Conservation (phyloP, 1,140 invertebrate species). For the Varroa destructor region DNA sequence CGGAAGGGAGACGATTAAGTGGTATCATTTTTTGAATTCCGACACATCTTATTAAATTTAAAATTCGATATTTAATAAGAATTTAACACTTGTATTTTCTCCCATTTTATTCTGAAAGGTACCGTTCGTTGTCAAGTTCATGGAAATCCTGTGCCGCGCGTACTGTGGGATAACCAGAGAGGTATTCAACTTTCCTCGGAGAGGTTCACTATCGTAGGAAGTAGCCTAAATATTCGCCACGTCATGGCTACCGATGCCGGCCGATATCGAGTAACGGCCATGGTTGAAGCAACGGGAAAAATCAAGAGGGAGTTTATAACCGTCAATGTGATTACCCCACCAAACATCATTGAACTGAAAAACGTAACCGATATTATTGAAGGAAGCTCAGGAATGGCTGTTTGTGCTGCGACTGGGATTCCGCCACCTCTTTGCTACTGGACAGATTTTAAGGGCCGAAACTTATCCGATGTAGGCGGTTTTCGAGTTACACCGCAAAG, state of each 20-base stretch:
- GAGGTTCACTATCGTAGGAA: background rate
- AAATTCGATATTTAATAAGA: too few relatives aligned
- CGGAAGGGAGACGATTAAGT: too few relatives aligned
- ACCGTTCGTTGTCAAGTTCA: background rate
- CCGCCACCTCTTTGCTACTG: slow-evolving; percentile 21
- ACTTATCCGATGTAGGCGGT: background rate
- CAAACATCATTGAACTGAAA: slow-evolving; percentile 6
- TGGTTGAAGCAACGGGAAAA: slow-evolving; percentile 16
- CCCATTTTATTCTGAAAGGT: background rate
- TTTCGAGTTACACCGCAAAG: background rate
- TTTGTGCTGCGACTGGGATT: slow-evolving; percentile 5
- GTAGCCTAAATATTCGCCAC: background rate
- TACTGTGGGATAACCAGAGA: background rate
- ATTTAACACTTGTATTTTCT: background rate
- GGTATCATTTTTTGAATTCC: too few relatives aligned
- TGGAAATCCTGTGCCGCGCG: slow-evolving; percentile 3
- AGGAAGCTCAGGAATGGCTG: background rate
- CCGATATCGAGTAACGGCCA: background rate
- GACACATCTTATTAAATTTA: too few relatives aligned
- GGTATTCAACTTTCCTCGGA: too few relatives aligned
- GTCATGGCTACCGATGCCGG: slow-evolving; percentile 1
- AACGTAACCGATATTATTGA: slow-evolving; percentile 3
- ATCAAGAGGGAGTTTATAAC: background rate
- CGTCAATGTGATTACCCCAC: slow-evolving; percentile 1
- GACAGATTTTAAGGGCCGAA: slow-evolving; percentile 2